A percentile compares a stretch with the other conserved stretches of the same genome.
Evolutionary conservation across 2,888 invertebrate species (phyloP).

Genomic region (Daptonema setosum): DNA sequence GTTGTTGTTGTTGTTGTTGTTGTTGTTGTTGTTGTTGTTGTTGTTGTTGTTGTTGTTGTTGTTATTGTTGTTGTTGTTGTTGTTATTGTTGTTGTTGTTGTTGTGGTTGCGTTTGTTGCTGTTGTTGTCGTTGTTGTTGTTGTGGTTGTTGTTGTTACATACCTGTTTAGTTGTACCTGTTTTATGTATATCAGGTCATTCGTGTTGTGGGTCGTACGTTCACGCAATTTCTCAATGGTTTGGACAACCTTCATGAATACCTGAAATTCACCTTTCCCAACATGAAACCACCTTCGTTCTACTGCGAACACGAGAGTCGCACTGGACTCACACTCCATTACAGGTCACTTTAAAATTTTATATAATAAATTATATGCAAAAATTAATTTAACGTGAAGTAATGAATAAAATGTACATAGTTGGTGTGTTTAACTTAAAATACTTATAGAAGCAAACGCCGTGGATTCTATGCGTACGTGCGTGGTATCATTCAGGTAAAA

Average conservation of each 20-base stretch:
- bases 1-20: no score
- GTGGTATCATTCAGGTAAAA: conserved; percentile 46
- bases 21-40: no score
- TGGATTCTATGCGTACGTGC: conserved; percentile 84
- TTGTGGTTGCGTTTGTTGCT: no score
- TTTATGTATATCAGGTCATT: conserved; percentile 12
- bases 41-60: no score
- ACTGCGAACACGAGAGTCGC: conserved; percentile 78
- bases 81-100: no score
- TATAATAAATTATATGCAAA: not conserved
- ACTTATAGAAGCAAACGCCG: conserved; percentile 51
- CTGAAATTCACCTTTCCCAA: conserved; percentile 34
- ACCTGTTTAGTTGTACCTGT: no score
- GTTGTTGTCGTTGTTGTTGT: no score
- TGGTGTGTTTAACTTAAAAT: no score
- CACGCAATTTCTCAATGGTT: conserved; percentile 22
- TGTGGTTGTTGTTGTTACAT: no score
- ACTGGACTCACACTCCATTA: conserved; percentile 80
- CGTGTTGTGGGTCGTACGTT: conserved; percentile 23
- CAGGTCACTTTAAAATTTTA: conserved; percentile 30
- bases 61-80: no score
- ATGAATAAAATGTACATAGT: no score
- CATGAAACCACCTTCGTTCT: conserved; percentile 74
- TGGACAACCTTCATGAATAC: conserved; percentile 23
- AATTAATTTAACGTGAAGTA: no score